Evolutionary conservation across 2,113 vertebrate species (phyloP).

Genomic region (Sylvia atricapilla): DNA sequence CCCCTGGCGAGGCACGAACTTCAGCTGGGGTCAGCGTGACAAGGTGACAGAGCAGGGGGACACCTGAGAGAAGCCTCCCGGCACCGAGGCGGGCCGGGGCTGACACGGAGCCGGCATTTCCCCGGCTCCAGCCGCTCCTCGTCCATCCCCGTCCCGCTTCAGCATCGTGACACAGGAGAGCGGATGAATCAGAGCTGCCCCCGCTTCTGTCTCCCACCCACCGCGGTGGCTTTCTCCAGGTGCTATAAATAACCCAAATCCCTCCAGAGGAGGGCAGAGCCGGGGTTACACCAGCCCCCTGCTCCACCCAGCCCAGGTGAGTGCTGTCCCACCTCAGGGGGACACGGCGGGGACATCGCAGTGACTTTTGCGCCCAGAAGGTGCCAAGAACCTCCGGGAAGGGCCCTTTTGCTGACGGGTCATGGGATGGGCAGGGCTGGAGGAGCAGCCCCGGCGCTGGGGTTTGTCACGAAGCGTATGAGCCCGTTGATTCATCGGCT

Average conservation of each 20-base stretch:
- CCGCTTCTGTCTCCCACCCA: neutral
- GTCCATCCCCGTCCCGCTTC: neutral
- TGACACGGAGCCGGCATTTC: accelerated
- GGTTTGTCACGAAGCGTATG: neutral
- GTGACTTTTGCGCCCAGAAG: accelerated
- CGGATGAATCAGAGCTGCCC: constrained; percentile 11
- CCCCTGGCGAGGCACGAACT: accelerated
- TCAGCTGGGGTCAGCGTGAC: accelerated
- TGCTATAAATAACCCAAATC: neutral
- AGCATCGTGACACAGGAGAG: neutral
- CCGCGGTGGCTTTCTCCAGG: neutral
- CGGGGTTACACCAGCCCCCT: neutral
- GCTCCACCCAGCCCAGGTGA: neutral
- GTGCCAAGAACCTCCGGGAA: neutral
- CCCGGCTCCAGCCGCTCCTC: accelerated
- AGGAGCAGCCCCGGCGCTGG: neutral
- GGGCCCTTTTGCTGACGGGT: neutral
- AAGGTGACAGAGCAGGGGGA: neutral
- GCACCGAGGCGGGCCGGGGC: accelerated
- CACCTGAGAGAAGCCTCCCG: accelerated
- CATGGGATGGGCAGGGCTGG: neutral
- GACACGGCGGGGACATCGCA: accelerated
- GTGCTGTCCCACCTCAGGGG: neutral
- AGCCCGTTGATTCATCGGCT: neutral
- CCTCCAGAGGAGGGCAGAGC: neutral